Base-by-base conservation (phyloP, 2,797 vertebrate species). In the Gymnothorax reevesii region DNA sequence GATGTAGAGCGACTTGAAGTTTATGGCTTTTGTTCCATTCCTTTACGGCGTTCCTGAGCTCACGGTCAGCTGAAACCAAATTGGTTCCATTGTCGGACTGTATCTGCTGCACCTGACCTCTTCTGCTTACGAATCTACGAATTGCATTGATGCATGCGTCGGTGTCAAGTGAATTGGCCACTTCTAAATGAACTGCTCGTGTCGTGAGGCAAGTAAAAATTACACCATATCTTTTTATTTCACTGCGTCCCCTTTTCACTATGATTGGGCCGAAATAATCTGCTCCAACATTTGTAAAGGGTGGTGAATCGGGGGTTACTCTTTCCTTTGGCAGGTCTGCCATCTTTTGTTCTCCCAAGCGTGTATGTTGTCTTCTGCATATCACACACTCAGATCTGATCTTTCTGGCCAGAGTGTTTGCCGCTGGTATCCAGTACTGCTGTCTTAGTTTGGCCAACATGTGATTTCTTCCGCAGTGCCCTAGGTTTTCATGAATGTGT, bases 401-500 rank as follows among this genome's bases (percentile, higher is more conserved):
- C 75, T 84, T 87, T 59, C 80, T 87, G 22, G 64, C 49, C 7
- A 17, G 9, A 17, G 75, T 33, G 20, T 79, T 79, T 10, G 42
- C 75, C 4, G 52, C 17, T 27, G 52, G 20, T 54, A 71, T 54
- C 22, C 62, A 52, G 13, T 71, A 60, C 57, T 80, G 66, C n/a
- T n/a, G 22, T 6, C 25, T 57, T 3, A 82, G 49, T 27, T 27
- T 52, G 15, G 55, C 25, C 8, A 52, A 33, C 27, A 87, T 75
- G 69, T 84, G 27, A 64, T 84, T 84, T 9, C 83, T 3, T 66
- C 83, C 59, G 12, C 22, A 79, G 83, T 87, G 52, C 20, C 87
- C 60, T 82, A 85, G 54, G 17, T 87, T 10, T 22, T 85, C 27
- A 17, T 85, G 87, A 13, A 49, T 87, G 55, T 87, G 57, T 52